Evolutionary conservation across 2,113 vertebrate genomes (phyloP).

Genomic region (Anguilla japonica): DNA sequence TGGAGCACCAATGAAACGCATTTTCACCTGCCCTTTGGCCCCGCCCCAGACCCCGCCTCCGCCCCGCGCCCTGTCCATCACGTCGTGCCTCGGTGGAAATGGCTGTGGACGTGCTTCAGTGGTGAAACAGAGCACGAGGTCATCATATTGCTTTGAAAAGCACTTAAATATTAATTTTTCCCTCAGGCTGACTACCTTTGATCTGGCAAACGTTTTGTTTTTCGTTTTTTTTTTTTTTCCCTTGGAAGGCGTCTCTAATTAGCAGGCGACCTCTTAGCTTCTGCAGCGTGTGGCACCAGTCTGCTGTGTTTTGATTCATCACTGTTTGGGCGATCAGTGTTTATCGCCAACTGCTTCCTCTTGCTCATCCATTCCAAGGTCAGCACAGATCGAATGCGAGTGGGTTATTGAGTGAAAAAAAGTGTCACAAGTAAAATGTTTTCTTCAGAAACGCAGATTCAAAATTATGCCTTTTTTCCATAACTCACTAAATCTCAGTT

Average conservation of each 20-base stretch:
- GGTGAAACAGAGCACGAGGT: neutral
- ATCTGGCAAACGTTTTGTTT: neutral
- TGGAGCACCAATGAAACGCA: neutral
- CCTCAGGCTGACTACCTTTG: neutral
- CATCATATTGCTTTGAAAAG: neutral
- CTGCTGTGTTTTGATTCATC: neutral
- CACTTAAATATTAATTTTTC: neutral
- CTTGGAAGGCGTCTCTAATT: neutral
- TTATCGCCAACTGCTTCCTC: neutral
- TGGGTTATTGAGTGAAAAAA: constrained; percentile 3
- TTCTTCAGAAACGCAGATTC: neutral
- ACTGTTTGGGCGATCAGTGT: neutral
- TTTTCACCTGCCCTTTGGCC: too few relatives aligned
- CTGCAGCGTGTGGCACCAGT: neutral
- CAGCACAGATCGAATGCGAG: neutral
- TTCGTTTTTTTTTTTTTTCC: neutral
- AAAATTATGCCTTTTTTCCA: neutral
- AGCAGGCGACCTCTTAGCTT: neutral
- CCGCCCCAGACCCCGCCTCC: too few relatives aligned
- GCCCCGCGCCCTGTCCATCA: neutral
- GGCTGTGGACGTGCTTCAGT: neutral
- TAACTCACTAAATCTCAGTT: neutral
- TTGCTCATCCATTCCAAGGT: constrained; percentile 8
- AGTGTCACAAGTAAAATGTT: neutral
- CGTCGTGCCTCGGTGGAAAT: neutral